Base-by-base conservation (phyloP, 2,113 vertebrate genomes). In the Rhadina sibilatrix region DNA sequence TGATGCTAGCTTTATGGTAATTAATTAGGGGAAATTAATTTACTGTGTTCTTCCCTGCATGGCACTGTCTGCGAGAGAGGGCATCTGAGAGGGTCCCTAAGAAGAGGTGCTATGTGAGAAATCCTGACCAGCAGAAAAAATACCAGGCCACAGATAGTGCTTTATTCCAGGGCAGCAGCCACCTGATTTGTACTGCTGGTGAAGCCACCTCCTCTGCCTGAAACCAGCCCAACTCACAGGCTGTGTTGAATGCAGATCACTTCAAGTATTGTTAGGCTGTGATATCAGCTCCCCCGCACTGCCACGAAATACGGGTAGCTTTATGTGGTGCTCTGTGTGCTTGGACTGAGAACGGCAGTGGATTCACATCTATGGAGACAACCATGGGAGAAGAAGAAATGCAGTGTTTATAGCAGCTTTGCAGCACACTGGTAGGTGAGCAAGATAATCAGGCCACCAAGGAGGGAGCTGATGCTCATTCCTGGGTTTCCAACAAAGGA, bases 381-480 rank as follows among this genome's bases (percentile, higher is more conserved):
- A 83, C 83, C 11, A 1, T 10, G 23, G 28, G 3, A 70, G 38
- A 49, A 79, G n/a, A 31, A 53, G 21, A 85, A 65, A 79, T 21
- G 6, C 3, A 10, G 12, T 22, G 44, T 59, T 31, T 44, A 46
- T 30, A 37, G 38, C 31, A 76, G 28, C 10, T 90, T 68, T 77
- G 71, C 20, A 63, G 47, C 28, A 46, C 0, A 0, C 21, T 69
- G 30, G 35, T 23, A 49, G 33, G 61, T 16, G 12, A 4, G 1
- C 19, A 54, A 25, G 42, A 11, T 22, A 31, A 87, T 42, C 37
- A 85, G 35, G 52, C 35, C 42, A 61, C 42, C 31, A 57, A 40
- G 23, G 53, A 60, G 28, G 22, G 18, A 85, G 44, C 11, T 70
- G 50, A 64, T 64, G 46, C 7, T 80, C 5, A 0, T 80, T 89